A percentile compares a stretch with the other conserved stretches of the same genome.
Evolutionary conservation across 2,113 vertebrate species (phyloP).

Genomic region (Rhinoderma darwinii): DNA sequence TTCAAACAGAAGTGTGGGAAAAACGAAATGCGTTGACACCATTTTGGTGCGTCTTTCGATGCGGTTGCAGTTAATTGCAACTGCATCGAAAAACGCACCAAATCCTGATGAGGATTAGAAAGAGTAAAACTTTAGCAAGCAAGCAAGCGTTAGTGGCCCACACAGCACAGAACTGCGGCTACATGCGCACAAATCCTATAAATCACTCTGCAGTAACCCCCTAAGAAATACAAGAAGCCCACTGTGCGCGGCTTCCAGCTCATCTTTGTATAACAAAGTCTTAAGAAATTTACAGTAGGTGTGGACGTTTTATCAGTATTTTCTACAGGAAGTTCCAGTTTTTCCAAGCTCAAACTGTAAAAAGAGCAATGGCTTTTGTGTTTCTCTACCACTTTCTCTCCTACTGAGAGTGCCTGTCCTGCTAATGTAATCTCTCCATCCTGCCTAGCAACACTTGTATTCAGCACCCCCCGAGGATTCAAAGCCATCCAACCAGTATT

Average conservation of each 20-base stretch:
- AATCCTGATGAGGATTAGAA: background rate
- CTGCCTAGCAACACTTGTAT: constrained; percentile 25
- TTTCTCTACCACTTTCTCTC: constrained; percentile 44
- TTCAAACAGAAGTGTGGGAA: too few relatives aligned
- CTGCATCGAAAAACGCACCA: too few relatives aligned
- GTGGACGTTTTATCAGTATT: background rate
- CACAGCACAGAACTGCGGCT: background rate
- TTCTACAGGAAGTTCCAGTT: constrained; percentile 7
- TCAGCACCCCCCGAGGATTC: background rate
- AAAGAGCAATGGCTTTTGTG: constrained; percentile 31
- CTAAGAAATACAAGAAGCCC: background rate
- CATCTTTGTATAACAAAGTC: background rate
- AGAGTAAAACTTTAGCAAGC: background rate
- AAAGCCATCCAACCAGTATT: background rate
- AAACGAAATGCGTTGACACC: too few relatives aligned
- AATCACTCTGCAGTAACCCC: background rate
- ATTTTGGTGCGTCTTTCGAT: too few relatives aligned
- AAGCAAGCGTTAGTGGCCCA: background rate
- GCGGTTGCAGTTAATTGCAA: too few relatives aligned
- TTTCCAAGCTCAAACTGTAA: background rate
- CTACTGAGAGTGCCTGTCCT: constrained; percentile 37
- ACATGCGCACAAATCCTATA: background rate
- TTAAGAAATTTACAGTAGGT: constrained; percentile 9
- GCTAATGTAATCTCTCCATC: constrained; percentile 50
- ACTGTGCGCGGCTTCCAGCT: background rate